Evolutionary conservation across 2,113 vertebrate genomes (phyloP).

Genomic region (Aspidoscelis tigris): DNA sequence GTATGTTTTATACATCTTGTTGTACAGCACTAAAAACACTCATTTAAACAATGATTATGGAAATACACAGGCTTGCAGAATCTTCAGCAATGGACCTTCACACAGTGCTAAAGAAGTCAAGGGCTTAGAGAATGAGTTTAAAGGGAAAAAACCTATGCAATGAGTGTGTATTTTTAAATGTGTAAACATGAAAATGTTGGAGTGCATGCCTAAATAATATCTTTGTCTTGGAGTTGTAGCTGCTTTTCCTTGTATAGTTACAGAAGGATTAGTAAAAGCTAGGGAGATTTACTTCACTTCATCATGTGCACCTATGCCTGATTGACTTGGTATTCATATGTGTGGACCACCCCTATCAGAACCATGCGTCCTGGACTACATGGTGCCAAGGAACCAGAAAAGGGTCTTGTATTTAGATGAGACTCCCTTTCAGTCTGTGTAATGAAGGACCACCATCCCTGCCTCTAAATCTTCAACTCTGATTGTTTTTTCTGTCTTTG

Average conservation of each 20-base stretch:
- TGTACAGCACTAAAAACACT: not conserved
- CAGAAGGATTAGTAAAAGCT: not conserved
- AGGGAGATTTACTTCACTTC: not conserved
- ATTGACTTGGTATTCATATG: too few species aligned
- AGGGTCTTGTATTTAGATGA: too few species aligned
- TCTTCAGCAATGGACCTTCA: not conserved
- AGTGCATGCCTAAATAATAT: not conserved
- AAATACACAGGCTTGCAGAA: not conserved
- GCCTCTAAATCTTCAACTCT: too few species aligned
- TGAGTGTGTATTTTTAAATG: not conserved
- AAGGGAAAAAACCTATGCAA: not conserved
- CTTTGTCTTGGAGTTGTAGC: not conserved
- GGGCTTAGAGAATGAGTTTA: not conserved
- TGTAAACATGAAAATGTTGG: not conserved
- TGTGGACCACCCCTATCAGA: too few species aligned
- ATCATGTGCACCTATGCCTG: not conserved
- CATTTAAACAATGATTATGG: constrained; percentile 17
- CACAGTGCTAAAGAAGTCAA: not conserved
- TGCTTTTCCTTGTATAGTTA: not conserved
- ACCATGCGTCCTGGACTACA: too few species aligned
- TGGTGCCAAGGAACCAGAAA: too few species aligned
- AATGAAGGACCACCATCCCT: too few species aligned
- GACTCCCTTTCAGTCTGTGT: too few species aligned
- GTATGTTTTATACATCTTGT: constrained; percentile 15
- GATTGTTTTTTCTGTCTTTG: too few species aligned